phyloP scores from a whole-genome alignment of 2,113 vertebrate species.

The Baryphthengus martii region DNA sequence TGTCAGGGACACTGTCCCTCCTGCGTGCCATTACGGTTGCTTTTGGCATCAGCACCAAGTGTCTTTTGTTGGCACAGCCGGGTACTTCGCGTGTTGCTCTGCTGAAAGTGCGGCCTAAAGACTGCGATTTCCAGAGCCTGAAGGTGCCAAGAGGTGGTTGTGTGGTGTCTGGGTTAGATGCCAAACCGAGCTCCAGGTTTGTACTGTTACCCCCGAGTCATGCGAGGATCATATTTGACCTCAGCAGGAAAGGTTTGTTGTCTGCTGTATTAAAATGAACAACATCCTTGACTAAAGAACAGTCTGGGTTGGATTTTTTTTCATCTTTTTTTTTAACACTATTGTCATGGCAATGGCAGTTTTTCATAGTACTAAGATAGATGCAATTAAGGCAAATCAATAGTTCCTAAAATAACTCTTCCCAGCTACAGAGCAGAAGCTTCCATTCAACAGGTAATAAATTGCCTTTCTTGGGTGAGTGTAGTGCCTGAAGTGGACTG shows the following conservation, averaged over 20 bases:
- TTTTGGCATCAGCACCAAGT: background rate
- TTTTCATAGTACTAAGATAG: background rate
- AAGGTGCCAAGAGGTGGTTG: background rate
- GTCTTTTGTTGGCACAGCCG: background rate
- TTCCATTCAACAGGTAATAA: background rate
- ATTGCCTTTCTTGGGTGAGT: background rate
- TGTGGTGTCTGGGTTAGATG: background rate
- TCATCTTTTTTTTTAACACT: background rate
- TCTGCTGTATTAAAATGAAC: background rate
- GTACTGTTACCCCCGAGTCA: background rate
- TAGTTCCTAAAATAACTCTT: background rate
- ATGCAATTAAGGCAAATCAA: background rate
- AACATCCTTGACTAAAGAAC: background rate
- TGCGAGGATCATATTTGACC: background rate
- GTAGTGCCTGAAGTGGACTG: background rate
- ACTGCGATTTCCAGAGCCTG: background rate
- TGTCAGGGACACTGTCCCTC: background rate
- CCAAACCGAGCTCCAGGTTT: background rate
- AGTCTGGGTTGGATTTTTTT: background rate
- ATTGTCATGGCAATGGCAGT: background rate
- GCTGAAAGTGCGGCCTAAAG: background rate
- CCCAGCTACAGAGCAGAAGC: background rate
- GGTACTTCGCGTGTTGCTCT: background rate
- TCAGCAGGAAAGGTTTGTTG: background rate
- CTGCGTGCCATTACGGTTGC: accelerated